Base-by-base conservation (phyloP, 2,797 vertebrate species). In the Pygocentrus nattereri region DNA sequence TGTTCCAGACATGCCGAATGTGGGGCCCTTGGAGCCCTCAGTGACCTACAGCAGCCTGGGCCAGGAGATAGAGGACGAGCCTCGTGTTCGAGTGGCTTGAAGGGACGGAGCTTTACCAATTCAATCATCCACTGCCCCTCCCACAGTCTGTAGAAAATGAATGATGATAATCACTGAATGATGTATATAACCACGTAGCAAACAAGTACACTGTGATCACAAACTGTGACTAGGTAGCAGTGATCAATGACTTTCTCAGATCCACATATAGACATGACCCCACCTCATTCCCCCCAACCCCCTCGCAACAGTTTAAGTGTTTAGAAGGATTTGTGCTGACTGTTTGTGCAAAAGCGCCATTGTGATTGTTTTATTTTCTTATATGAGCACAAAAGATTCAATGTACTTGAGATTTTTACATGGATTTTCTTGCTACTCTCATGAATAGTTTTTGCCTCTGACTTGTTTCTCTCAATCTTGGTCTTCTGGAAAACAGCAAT, bases 21-120 rank as follows among this genome's bases (percentile, higher is more conserved):
- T 90, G 0, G 88, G 94, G 58, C 93, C 95, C 75, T 88, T 94
- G 91, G 97, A 98, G 88, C 97, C 97, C 76, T 96, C 97, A 0
- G 97, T 98, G 84, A 97, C 96, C 38, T 98, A 97, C 89, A 97
- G 95, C 92, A 97, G 95, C 88, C 92, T 97, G 89, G 94, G 96
- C 73, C 95, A 96, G 82, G 97, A 97, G 88, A 94, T 92, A 0
- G 96, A 96, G 88, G 96, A 97, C 41, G 96, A 97, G 89, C 94
- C 95, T 86, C 96, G 94, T 0, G 90, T 97, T 15, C 93, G 93
- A 41, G 94, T 97, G 79, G 95, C 96, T 87, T 98, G 93, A 95
- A 56, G 80, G 79, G 77, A 56, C 1, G 64, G 78, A 67, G 83
- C 21, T 79, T 65, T 54, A 44, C 62, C 2, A 27, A 78, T 52